Evolutionary conservation across 2,113 vertebrate species (phyloP), one percentile per base, ranked within the genome.

Genomic region (Sisor rabdophorus): DNA sequence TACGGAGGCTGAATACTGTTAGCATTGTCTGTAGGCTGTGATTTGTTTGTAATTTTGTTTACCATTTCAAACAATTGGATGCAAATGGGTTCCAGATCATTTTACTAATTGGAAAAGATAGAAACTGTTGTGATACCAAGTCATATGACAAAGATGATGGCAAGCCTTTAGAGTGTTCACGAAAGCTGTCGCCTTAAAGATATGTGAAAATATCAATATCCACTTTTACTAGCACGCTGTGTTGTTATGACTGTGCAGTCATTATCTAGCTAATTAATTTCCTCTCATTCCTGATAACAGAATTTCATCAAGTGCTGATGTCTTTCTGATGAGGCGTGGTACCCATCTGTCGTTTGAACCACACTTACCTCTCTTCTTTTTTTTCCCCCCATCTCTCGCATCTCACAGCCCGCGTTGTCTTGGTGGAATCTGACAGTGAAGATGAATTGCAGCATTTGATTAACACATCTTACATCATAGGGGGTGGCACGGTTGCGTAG

Each of bases 251-350:
- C 67, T 63, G 20, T 71, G 50, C 47, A 71, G 68, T 78, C 76
- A 78, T 71, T 77, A 77, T 78, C 76, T 61, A 78, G 68, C 68
- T 78, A 78, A 78, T 78, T 78, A 78, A 78, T 71, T 78, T 78
- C 76, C 76, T 71, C 68, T 71, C 76, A 15, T 71, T 78, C 76
- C 64, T 78, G 76, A 71, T 78, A 78, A 64, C 76, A 71, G 76
- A 68, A 71, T 71, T 78, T 78, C 68, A 78, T 78, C 76, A 78
- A 78, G 68, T 71, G 76, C 76, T 71, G 58, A 71, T 78, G 76
- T 61, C 68, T 53, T 71, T 78, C 76, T 78, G 76, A 78, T 71
- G 76, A 78, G 48, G 48, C 58, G 54, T 71, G 28, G 58, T 78
- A 52, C 68, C 68, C 76, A 63, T 59, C 68, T 78, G 76, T 54